phyloP scores from a whole-genome alignment of 2,888 invertebrate species.

The Galerucella calmariensis region DNA sequence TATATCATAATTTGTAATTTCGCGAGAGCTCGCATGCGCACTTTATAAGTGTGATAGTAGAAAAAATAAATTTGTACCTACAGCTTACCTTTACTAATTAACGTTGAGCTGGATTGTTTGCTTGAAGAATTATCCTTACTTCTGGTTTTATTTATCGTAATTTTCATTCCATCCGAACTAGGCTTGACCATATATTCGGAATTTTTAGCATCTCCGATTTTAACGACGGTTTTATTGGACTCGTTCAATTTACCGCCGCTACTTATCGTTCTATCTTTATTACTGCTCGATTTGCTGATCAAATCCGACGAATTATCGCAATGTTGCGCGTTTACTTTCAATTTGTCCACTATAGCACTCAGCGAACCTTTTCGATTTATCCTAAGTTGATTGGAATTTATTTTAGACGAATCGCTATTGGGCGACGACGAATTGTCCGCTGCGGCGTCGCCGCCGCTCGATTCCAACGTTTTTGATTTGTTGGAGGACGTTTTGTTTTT shows the following conservation, averaged over 20 bases:
- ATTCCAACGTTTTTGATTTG: constrained; percentile 77
- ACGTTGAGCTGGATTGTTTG: constrained; percentile 35
- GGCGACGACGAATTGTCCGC: constrained; percentile 66
- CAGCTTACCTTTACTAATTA: constrained; percentile 42
- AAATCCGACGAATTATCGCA: constrained; percentile 71
- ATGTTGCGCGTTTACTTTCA: constrained; percentile 78
- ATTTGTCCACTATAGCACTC: constrained; percentile 88
- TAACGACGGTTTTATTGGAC: constrained; percentile 60
- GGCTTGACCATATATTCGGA: constrained; percentile 91
- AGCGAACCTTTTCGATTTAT: constrained; percentile 79
- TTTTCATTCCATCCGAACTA: constrained; percentile 89
- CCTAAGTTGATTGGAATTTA: constrained; percentile 71
- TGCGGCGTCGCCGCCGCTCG: constrained; percentile 55
- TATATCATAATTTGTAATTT: too few relatives aligned
- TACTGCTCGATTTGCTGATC: constrained; percentile 60
- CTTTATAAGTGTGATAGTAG: background rate
- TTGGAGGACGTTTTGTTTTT: constrained; percentile 68
- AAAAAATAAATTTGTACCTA: background rate
- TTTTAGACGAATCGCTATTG: constrained; percentile 69
- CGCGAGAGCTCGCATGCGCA: too few relatives aligned
- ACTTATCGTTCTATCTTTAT: constrained; percentile 54
- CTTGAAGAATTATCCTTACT: constrained; percentile 69
- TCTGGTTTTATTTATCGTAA: constrained; percentile 90
- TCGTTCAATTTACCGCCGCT: constrained; percentile 58
- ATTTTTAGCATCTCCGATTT: constrained; percentile 71